These are phyloP conservation scores for Neodiprion fabricii DNA, from an alignment of 1,140 invertebrate genomes.

Conservation along the genomic window DNA sequence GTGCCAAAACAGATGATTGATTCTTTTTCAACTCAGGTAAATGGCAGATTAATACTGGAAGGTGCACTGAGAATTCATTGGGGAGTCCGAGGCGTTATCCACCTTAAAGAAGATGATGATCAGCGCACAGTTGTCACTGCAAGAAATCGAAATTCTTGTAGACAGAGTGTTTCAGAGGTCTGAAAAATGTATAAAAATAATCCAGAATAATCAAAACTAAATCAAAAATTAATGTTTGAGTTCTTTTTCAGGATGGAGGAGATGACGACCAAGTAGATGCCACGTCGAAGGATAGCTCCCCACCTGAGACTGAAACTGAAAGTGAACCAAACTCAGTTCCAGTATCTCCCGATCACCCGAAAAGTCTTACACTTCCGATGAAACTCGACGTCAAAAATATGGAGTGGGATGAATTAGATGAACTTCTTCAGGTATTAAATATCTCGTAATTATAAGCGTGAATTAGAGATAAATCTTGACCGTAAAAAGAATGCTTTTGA, in stretches of 20 bases:
- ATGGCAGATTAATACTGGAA: constrained; percentile 80
- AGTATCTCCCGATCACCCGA: constrained; percentile 63
- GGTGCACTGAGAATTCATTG: constrained; percentile 84
- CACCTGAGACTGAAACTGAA: constrained; percentile 40
- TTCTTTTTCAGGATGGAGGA: constrained; percentile 37
- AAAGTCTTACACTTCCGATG: constrained; percentile 70
- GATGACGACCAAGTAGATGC: constrained; percentile 45
- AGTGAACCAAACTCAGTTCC: constrained; percentile 49
- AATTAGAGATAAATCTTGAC: background rate
- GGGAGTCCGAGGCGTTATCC: constrained; percentile 84
- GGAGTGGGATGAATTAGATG: constrained; percentile 76
- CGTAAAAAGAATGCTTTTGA: background rate
- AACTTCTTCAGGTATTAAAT: constrained; percentile 66
- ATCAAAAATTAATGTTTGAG: background rate
- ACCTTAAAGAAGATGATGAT: constrained; percentile 87
- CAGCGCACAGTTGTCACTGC: constrained; percentile 77
- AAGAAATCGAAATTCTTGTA: constrained; percentile 73
- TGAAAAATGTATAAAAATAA: constrained; percentile 21
- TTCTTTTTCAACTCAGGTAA: constrained; percentile 61
- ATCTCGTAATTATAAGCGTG: constrained; percentile 10
- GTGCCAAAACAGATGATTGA: constrained; percentile 8
- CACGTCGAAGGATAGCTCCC: constrained; percentile 34
- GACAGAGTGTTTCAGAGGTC: constrained; percentile 57
- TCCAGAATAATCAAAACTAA: background rate
- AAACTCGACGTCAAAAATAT: constrained; percentile 72